These are phyloP conservation scores for Silurus aristotelis DNA, from an alignment of 2,797 vertebrate species.

Conservation along the genomic window DNA sequence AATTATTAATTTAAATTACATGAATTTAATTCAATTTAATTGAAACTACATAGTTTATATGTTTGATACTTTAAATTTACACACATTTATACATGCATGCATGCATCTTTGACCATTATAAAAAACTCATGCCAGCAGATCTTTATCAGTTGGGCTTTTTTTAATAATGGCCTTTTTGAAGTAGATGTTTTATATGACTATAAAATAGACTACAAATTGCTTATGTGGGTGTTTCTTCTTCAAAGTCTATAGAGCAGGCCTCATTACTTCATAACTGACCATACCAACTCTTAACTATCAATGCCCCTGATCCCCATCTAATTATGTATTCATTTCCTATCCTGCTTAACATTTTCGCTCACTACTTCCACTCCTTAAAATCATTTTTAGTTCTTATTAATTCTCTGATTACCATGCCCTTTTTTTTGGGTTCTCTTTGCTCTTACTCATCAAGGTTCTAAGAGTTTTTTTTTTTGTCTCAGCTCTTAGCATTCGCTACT, in stretches of 20 bases:
- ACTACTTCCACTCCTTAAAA: constrained; percentile 21
- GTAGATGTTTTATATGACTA: background rate
- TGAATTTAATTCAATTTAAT: background rate
- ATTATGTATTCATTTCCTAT: constrained; percentile 26
- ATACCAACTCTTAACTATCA: background rate
- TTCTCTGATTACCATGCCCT: constrained; percentile 32
- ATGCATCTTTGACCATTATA: background rate
- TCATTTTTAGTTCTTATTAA: constrained; percentile 32
- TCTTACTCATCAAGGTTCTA: background rate
- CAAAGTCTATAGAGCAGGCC: background rate
- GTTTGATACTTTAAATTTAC: background rate
- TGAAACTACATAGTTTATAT: background rate
- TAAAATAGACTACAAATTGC: background rate
- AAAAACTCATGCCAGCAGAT: background rate
- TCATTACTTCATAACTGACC: background rate
- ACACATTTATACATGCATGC: background rate
- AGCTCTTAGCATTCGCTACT: constrained; percentile 9
- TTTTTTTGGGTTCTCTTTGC: constrained; percentile 1
- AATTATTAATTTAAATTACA: too few species aligned
- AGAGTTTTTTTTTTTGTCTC: constrained; percentile 1
- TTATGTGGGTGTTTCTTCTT: background rate
- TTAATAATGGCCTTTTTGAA: background rate
- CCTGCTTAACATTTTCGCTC: background rate
- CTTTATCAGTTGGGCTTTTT: background rate
- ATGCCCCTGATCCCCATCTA: constrained; percentile 20